Base-by-base conservation (phyloP, 2,888 invertebrate species). In the Dicyrtomina minuta region DNA sequence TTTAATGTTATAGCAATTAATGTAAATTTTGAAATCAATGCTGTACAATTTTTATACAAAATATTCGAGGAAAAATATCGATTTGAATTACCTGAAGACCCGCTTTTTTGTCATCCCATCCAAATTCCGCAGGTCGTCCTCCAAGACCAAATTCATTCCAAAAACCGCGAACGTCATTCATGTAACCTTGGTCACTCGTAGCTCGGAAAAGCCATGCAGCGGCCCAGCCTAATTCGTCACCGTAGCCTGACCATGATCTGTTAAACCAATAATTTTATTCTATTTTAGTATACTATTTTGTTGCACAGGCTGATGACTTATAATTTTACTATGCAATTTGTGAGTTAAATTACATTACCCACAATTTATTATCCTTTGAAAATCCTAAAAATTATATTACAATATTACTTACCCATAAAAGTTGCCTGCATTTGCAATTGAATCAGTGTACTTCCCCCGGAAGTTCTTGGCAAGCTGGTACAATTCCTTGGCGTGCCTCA, bases 201-300 rank as follows among this genome's bases (percentile, higher is more conserved):
- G 85, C 85, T 73, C 83, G 83, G 80, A 83, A 85, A 6, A 87
- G 79, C 86, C 86, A 86, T 1, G 83, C 80, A 0, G 86, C 85
- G 0, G 85, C 84, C 86, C 86, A 87, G 0, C 84, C 83, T 26
- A 87, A 79, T 75, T 86, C 86, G 75, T 86, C 86, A 0, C 84
- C 85, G 75, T 84, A 86, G 64, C 84, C 85, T 0, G 84, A 84
- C 78, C 85, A 85, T 70, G 79, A 81, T n/a, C 75, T 78, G 24
- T 24, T 26, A 53, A 46, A n/a, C n/a, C n/a, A n/a, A n/a, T n/a
- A n/a, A n/a, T n/a, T n/a, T n/a, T n/a, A n/a, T n/a, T n/a, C n/a
- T n/a, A n/a, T n/a, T n/a, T n/a, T n/a, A n/a, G n/a, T n/a, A n/a
- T n/a, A n/a, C n/a, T n/a, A n/a, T n/a, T n/a, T n/a, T n/a, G n/a